Base-by-base conservation (phyloP, 2,797 vertebrate genomes). In the Pteropus rufus region DNA sequence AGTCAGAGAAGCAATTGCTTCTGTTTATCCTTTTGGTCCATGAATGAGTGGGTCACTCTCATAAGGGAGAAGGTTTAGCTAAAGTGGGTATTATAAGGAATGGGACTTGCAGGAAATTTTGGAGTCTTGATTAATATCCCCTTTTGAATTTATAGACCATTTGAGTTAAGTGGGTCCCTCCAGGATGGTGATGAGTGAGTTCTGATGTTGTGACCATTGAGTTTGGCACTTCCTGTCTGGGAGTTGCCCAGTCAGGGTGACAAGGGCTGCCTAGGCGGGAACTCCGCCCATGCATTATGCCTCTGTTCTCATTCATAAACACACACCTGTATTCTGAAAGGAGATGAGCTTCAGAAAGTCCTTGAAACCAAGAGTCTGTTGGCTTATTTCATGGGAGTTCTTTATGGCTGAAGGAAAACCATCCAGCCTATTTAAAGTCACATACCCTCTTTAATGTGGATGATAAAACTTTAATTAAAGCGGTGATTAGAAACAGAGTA, bases 401-500 rank as follows among this genome's bases (percentile, higher is more conserved):
- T 96, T 94, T 79, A 82, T 75, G 82, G 92, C 56, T 62, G 73
- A 90, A 73, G 83, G 81, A 86, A 82, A 93, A 54, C 54, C 88
- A 82, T 72, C 44, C 88, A 94, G 69, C 92, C 85, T 90, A 34
- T 95, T 95, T 94, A 95, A 97, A 95, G 94, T 93, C 96, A 26
- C 83, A 94, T 85, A 85, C 77, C 82, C 81, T 94, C 91, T 97
- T 95, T 97, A 97, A 97, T 94, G 93, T 90, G 86, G 91, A 69
- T 94, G 96, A 96, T 98, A 98, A 97, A 97, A 97, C 94, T 96
- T 96, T 97, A 98, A 98, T 97, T 97, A 97, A 97, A 97, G 83
- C 58, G 67, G 90, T 96, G 97, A 97, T 96, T 97, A 97, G 97
- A 96, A 95, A 97, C 95, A 96, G 97, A 97, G 95, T 93, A 93